Base-by-base conservation (phyloP, 2,888 invertebrate genomes). In the Venustoraphidia nigricollis region DNA sequence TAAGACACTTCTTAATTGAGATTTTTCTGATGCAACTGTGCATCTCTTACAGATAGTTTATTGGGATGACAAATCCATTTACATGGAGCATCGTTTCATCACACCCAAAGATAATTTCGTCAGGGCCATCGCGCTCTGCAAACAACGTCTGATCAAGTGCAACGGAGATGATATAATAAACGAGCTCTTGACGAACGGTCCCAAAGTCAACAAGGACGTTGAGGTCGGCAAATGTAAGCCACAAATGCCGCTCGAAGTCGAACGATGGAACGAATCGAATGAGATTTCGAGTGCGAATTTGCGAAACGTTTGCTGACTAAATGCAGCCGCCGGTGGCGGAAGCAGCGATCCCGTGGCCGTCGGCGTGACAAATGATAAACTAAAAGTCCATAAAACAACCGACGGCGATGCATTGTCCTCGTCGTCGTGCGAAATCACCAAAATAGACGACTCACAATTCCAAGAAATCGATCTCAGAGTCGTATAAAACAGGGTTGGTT, bases 21-120 rank as follows among this genome's bases (percentile, higher is more conserved):
- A 6, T 27, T 27, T 27, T 6, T 27, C 27, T 27, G 6, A 27
- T 27, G 27, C 27, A 6, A 27, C 6, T 17, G 17, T 17, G 4
- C 3, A 27, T 50, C 52, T 40, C 27, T 62, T 64, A 38, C 66
- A 87, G 85, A 76, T 91, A 45, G 73, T 87, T 47, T 88, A 84
- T 61, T 92, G 91, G 91, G 90, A 92, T 62, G 79, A 82, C 5
- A 77, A 80, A 55, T 80, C 83, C 34, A 73, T 92, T 47, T 92
- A 83, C 62, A 77, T 91, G 71, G 88, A 90, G 62, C 91, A 92
- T 62, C 76, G 83, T 53, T 81, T 91, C 54, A 68, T 84, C 27
- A 81, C 85, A 1, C 68, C 81, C 5, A 61, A 64, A 36, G 89
- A 91, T 58, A 74, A 76, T 34, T 86, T 83, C 65, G 69, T 83